phyloP scores from a whole-genome alignment of 2,113 vertebrate genomes.

The Urocitellus parryii region DNA sequence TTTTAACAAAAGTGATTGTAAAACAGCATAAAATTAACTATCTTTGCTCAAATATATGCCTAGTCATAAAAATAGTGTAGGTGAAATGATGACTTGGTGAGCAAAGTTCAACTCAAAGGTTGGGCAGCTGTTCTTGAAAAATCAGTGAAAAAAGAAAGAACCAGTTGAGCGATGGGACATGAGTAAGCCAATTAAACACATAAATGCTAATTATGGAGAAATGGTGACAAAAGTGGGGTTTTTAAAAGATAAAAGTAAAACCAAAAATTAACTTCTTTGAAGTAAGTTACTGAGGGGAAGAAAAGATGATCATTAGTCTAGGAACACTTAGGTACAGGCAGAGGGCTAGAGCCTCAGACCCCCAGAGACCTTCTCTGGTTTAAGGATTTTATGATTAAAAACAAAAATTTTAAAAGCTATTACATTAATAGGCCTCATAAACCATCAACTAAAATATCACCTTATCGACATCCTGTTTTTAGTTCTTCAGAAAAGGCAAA shows the following conservation, averaged over 20 bases:
- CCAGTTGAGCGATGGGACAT: neutral
- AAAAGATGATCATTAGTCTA: slow-evolving; percentile 65
- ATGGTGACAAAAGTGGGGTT: neutral
- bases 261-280: slow-evolving; percentile 59
- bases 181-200: slow-evolving; percentile 68
- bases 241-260: slow-evolving; percentile 65
- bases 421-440: slow-evolving; percentile 63
- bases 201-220: slow-evolving; percentile 63
- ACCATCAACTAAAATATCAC: slow-evolving; percentile 31
- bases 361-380: slow-evolving; percentile 48
- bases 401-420: slow-evolving; percentile 69
- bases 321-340: neutral
- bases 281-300: slow-evolving; percentile 42
- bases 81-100: neutral
- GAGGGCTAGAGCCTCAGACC: neutral
- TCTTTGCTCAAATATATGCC: slow-evolving; percentile 32
- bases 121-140: slow-evolving; percentile 22
- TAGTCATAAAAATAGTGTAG: slow-evolving; percentile 9
- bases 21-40: slow-evolving; percentile 43
- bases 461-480: neutral
- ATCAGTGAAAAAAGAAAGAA: slow-evolving; percentile 55
- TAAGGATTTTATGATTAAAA: slow-evolving; percentile 75
- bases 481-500: slow-evolving; percentile 39
- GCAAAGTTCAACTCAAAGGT: slow-evolving; percentile 54
- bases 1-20: slow-evolving; percentile 11